phyloP scores from a whole-genome alignment of 2,797 vertebrate genomes.

The Phalanger gymnotis region DNA sequence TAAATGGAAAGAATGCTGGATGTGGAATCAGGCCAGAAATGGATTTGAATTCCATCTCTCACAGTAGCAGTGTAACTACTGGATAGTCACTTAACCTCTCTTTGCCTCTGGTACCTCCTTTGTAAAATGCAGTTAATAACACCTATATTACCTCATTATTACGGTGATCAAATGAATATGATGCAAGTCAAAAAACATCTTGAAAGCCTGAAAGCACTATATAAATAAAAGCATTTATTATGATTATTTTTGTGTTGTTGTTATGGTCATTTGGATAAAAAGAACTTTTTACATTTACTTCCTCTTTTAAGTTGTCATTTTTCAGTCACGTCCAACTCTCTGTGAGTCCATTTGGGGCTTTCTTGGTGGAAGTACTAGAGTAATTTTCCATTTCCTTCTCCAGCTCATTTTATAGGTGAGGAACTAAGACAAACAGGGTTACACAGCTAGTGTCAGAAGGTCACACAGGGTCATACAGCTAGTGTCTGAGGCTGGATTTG shows the following conservation, averaged over 20 bases:
- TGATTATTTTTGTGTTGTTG: background rate
- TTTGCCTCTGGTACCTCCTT: background rate
- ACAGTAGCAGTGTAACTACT: background rate
- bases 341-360: background rate
- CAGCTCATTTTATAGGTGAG: background rate
- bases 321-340: background rate
- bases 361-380: background rate
- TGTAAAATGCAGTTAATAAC: background rate
- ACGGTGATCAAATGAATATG: background rate
- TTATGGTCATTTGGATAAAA: background rate
- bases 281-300: background rate
- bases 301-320: background rate
- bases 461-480: no score
- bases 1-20: background rate
- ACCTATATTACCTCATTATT: background rate
- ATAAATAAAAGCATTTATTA: background rate
- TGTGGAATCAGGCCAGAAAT: background rate
- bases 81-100: background rate
- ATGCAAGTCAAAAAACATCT: rapidly evolving
- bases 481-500: background rate
- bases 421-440: background rate
- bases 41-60: background rate
- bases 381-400: background rate
- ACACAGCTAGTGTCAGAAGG: background rate
- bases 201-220: rapidly evolving